Conservation (phyloP, 2,797 vertebrate species). For the Pristis pectinata region DNA sequence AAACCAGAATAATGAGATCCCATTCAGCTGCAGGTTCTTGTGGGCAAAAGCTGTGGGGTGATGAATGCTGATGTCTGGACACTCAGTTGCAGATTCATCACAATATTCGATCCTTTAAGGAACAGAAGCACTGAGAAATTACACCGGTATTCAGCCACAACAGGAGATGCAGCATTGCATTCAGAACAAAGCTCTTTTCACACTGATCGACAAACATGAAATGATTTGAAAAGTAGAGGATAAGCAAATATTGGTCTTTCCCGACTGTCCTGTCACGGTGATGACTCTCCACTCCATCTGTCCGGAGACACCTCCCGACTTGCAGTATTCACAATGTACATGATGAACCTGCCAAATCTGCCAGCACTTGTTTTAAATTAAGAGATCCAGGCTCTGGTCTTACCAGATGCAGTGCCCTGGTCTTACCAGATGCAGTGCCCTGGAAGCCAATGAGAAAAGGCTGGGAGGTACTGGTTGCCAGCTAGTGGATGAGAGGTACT, state of each 20-base stretch:
- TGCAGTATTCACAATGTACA: too few relatives aligned
- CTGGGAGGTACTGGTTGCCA: too few relatives aligned
- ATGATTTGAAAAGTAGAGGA: neutral
- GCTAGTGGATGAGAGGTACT: neutral
- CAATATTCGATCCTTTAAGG: conserved; percentile 78
- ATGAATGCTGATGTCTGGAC: conserved; percentile 81
- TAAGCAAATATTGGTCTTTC: neutral
- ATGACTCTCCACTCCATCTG: neutral
- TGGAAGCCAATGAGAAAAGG: too few relatives aligned
- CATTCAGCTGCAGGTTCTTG: conserved; percentile 85
- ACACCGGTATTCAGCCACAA: neutral
- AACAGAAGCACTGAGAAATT: neutral
- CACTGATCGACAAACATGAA: neutral
- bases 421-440: too few relatives aligned
- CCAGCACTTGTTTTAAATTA: too few relatives aligned
- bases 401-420: too few relatives aligned
- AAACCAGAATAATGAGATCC: conserved; percentile 86
- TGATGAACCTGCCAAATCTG: too few relatives aligned
- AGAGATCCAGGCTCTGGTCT: too few relatives aligned
- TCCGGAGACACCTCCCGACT: neutral
- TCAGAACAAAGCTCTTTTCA: neutral
- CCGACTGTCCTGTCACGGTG: neutral
- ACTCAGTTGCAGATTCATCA: conserved; percentile 84
- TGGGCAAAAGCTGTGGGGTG: conserved; percentile 90
- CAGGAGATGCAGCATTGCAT: neutral